A percentile compares a stretch with the other conserved stretches of the same genome.
These are phyloP conservation scores for Diplazon laetatorius DNA, from an alignment of 2,888 invertebrate genomes.

Conservation along the genomic window DNA sequence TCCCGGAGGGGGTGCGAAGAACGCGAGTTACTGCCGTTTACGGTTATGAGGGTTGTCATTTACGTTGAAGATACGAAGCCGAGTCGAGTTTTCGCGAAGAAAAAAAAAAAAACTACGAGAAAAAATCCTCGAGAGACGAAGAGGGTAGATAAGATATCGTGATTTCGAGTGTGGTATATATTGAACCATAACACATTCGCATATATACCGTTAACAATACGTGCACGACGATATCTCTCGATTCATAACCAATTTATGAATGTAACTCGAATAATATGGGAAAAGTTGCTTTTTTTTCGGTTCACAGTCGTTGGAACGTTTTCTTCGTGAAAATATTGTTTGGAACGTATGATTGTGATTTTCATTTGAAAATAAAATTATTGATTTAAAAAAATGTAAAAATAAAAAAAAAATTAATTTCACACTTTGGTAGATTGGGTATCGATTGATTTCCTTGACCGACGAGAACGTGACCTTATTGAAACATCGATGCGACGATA, in stretches of 20 bases:
- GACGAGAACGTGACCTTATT: no score
- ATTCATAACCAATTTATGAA: constrained; percentile 55
- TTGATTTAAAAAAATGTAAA: no score
- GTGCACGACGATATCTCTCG: constrained; percentile 54
- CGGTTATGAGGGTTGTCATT: constrained; percentile 53
- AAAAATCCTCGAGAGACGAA: constrained; percentile 42
- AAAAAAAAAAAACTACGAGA: constrained; percentile 28
- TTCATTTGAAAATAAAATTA: no score
- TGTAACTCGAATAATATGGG: constrained; percentile 16
- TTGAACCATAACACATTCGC: constrained; percentile 56
- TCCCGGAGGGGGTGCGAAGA: constrained; percentile 20
- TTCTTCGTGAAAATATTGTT: no score
- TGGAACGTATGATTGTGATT: no score
- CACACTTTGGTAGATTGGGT: no score
- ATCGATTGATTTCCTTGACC: no score
- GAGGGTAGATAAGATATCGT: constrained; percentile 62
- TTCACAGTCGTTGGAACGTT: no score
- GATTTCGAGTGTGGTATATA: constrained; percentile 30
- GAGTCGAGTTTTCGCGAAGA: not conserved
- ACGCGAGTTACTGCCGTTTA: constrained; percentile 47
- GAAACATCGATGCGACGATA: not conserved
- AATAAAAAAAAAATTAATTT: no score
- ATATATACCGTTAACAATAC: constrained; percentile 45
- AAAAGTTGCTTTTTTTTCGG: no score
- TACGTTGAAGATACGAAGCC: constrained; percentile 49